Evolutionary conservation across 2,113 vertebrate genomes (phyloP), one percentile per base, ranked within the genome.

Genomic region (Catharus minimus): DNA sequence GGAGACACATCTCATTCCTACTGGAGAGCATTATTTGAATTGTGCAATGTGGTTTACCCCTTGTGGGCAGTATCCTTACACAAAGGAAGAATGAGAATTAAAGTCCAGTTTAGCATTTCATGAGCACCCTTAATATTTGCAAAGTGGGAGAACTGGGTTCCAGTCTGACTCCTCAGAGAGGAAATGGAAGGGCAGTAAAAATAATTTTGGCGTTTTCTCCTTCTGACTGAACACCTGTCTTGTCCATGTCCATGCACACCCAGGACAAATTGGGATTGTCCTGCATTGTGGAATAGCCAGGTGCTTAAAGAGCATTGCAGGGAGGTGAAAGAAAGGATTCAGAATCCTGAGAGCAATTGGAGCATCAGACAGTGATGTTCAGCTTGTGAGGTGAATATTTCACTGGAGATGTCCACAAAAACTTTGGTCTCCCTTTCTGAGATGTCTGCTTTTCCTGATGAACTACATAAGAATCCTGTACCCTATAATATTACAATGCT

Each of bases 341-440:
- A 41, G 11, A 67, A 56, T 9, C 16, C 15, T 44, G 61, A 50
- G 15, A 76, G 17, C 28, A 82, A 33, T 9, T 0, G 0, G 11
- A 11, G 13, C 21, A 53, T 72, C 41, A 66, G 21, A 27, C 15
- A 26, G 2, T 32, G 28, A 17, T 30, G n/a, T 90, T 74, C 53
- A 73, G 13, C 27, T 66, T 66, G 14, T 26, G 71, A 3, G 6
- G 11, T 15, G 23, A 60, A 53, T 4, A 4, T 32, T 71, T 73
- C 44, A 62, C 44, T 41, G 52, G 19, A 19, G 19, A 38, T 38
- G 10, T 38, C 57, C 60, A 60, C 23, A 60, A 4, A 75, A 67
- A 57, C 7, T 58, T 67, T 61, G 19, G 8, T 78, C 12, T 66
- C 23, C 5, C 5, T 71, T 55, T 71, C 14, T 47, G 39, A 43